Base-by-base conservation (phyloP, 1,140 invertebrate species). In the Coptotermes formosanus region DNA sequence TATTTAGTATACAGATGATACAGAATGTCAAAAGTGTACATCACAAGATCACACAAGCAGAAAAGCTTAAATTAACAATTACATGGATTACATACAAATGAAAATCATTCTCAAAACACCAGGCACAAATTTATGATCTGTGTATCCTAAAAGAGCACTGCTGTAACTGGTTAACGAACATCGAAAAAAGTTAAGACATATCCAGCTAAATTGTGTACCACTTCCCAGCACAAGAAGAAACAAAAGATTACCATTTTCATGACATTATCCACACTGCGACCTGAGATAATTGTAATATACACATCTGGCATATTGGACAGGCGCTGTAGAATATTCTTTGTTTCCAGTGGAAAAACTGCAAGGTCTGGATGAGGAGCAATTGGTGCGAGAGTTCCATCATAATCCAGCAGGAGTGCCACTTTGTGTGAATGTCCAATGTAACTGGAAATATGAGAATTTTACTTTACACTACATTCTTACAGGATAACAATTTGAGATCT, bases 331-430 rank as follows among this genome's bases (percentile, higher is more conserved):
- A 97, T 95, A 88, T 96, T 94, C 88, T 96, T 97, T 6, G 97
- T 97, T 91, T 97, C 97, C 11, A 94, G 90, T 0, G 97, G 97
- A 43, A 98, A 91, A 12, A 95, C 95, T 44, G 97, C 97, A 59
- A 98, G 91, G 91, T 98, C 96, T 0, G 97, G 97, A 91, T 97
- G 97, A 0, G 96, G 95, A 0, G 96, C 96, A 88, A 98, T 96
- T 0, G 97, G 96, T 1, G 97, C 96, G 86, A 98, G 90, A 0
- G 97, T 98, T 32, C 97, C 97, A 89, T 98, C 97, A 90, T 98
- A 98, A 91, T 98, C 97, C 87, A 98, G 90, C 3, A 98, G 91
- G 6, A 98, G 91, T 0, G 96, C 96, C 88, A 98, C 90, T 90
- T 97, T 97, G 88, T 97, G 95, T 44, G 95, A 95, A 87, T 96